Percentiles rank a stretch among this genome's conserved stretches.
These are phyloP conservation scores for Archaeoteleia sp. DNA, from an alignment of 2,888 invertebrate species.

Conservation along the genomic window DNA sequence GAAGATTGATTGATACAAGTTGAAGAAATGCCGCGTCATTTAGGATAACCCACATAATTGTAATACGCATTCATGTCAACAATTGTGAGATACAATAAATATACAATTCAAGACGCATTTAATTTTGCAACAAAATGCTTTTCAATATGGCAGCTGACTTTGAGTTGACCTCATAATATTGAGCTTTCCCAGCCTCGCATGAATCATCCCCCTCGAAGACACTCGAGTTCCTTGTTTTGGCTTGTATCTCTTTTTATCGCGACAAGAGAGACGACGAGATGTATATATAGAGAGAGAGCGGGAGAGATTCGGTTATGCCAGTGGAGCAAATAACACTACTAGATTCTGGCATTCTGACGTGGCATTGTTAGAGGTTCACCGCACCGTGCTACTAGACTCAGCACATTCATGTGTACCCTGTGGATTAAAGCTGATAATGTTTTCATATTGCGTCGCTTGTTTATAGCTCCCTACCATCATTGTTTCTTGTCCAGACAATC, in stretches of 20 bases:
- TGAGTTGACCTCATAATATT: conserved; percentile 49
- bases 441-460: conserved; percentile 71
- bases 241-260: conserved; percentile 49
- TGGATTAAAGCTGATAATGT: conserved; percentile 72
- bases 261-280: conserved; percentile 30
- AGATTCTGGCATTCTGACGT: conserved; percentile 72
- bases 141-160: conserved; percentile 40
- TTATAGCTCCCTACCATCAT: conserved; percentile 44
- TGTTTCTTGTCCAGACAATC: conserved; percentile 51
- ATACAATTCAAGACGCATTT: no score
- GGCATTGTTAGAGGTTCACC: conserved; percentile 63
- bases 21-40: no score
- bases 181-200: conserved; percentile 48
- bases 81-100: no score
- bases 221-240: conserved; percentile 55
- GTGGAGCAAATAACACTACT: conserved; percentile 54
- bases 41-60: no score
- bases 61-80: no score
- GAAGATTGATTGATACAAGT: no score
- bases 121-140: not conserved
- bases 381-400: conserved; percentile 67
- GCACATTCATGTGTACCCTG: conserved; percentile 73
- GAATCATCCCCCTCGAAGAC: conserved; percentile 54
- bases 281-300: no score
- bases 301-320: conserved; percentile 46